Base-by-base conservation (phyloP, 2,113 vertebrate genomes). In the Hystrix brachyura region DNA sequence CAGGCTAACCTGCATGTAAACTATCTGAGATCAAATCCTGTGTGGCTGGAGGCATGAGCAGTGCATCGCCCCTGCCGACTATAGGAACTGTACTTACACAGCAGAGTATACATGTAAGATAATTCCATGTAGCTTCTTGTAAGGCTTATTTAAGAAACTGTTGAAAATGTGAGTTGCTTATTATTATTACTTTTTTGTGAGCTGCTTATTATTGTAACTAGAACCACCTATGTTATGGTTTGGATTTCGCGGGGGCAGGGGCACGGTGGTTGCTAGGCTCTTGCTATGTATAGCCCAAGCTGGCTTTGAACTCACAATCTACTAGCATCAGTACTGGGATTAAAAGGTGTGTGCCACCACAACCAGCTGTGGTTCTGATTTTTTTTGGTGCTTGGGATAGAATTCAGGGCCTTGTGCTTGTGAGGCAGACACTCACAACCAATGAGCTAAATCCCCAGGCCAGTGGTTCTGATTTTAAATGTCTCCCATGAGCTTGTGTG, bases 141-240 rank as follows among this genome's bases (percentile, higher is more conserved):
- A 72, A 96, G 79, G 3, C 38, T 38, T 38, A 38, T 67, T 94
- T 78, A 90, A 76, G 46, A 51, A 76, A 76, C 25, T 76, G 46
- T 17, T 76, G 72, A 76, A 76, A 76, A 43, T 76, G 25, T 76
- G 72, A 48, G 21, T 76, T 76, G 46, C 72, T 48, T 76, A 25
- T 76, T 46, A 48, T 48, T 48, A 48, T 76, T 74, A 74, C 27
- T 74, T 25, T 38, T 76, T 48, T 48, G 32, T 76, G 23, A 94
- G 57, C 60, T 89, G 38, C 23, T 94, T 78, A 74, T 72, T 48
- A 53, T 51, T 69, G 79, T 5, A 83, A 69, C 93, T 79, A 97
- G 96, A 95, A n/a, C 13, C 76, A 99, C 3, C 55, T 59, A 21
- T 43, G 19, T 27, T 82, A 82, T 27, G n/a, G 21, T 83, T 83